phyloP scores from a whole-genome alignment of 2,113 vertebrate genomes.

The Dasyurus viverrinus region DNA sequence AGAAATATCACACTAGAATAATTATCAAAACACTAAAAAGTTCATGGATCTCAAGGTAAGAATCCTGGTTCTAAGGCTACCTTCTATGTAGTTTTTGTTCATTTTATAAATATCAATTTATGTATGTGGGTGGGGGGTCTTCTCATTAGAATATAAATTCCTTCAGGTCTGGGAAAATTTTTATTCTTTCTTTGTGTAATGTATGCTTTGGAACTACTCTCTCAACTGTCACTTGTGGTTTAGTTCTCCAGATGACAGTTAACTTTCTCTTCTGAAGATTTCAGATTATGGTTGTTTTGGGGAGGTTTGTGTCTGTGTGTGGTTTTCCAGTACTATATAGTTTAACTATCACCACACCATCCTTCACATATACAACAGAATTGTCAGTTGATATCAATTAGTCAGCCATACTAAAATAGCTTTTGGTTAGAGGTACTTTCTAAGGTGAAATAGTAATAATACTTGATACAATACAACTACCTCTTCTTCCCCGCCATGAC shows the following conservation, averaged over 20 bases:
- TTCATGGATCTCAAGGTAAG: not conserved
- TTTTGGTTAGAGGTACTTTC: not conserved
- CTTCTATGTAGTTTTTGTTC: not conserved
- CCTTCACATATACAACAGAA: not conserved
- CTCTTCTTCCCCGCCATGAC: too few species aligned
- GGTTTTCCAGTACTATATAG: not conserved
- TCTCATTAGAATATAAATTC: not conserved
- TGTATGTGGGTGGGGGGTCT: not conserved
- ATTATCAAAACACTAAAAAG: not conserved
- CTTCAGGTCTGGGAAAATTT: not conserved
- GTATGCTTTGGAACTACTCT: not conserved
- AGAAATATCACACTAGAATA: not conserved
- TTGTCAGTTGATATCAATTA: not conserved
- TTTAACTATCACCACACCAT: not conserved
- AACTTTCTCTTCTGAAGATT: not conserved
- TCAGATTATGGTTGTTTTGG: not conserved
- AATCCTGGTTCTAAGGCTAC: not conserved
- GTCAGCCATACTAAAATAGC: not conserved
- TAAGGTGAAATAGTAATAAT: not conserved
- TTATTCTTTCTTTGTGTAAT: not conserved
- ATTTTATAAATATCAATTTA: not conserved
- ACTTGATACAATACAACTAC: not conserved
- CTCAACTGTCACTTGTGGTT: not conserved
- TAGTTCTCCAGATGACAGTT: not conserved
- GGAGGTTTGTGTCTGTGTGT: not conserved